Conservation (phyloP, 1,140 invertebrate genomes). For the Tetragonula clypearis region DNA sequence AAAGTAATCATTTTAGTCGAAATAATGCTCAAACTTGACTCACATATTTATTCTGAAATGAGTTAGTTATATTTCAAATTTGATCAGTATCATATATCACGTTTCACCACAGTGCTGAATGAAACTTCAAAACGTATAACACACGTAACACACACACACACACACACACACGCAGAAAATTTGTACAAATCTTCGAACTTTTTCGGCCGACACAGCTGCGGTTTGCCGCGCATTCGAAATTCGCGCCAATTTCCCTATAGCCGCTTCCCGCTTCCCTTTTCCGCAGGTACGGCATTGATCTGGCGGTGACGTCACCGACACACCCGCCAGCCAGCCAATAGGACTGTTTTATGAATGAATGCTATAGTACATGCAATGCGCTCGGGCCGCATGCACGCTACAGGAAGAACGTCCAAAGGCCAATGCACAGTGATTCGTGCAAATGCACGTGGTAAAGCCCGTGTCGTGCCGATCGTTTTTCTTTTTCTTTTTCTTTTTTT, state of each 20-base stretch:
- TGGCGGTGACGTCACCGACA: conserved; percentile 67
- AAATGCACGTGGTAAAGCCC: conserved; percentile 41
- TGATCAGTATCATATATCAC: too few relatives aligned
- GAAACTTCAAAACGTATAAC: too few relatives aligned
- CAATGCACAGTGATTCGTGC: conserved; percentile 42
- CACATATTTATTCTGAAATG: too few relatives aligned
- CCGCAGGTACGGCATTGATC: conserved; percentile 53
- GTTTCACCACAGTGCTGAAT: too few relatives aligned
- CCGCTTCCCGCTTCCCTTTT: conserved; percentile 8
- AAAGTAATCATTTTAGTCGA: too few relatives aligned
- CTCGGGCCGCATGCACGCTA: conserved; percentile 1
- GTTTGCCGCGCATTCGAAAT: conserved; percentile 5
- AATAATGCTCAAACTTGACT: too few relatives aligned
- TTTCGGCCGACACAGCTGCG: too few relatives aligned
- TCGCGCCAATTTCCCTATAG: conserved; percentile 48
- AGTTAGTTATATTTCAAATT: too few relatives aligned
- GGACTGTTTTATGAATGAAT: conserved; percentile 63
- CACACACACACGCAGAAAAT: too few relatives aligned
- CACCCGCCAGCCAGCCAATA: conserved; percentile 66
- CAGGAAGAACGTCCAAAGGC: conserved; percentile 39
- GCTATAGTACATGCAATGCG: conserved; percentile 33
- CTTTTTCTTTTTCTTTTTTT: not conserved
- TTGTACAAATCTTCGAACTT: not conserved
- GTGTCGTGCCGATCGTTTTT: not conserved
- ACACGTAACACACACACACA: not conserved